phyloP scores from a whole-genome alignment of 2,888 invertebrate species.

The Leucoma salicis region DNA sequence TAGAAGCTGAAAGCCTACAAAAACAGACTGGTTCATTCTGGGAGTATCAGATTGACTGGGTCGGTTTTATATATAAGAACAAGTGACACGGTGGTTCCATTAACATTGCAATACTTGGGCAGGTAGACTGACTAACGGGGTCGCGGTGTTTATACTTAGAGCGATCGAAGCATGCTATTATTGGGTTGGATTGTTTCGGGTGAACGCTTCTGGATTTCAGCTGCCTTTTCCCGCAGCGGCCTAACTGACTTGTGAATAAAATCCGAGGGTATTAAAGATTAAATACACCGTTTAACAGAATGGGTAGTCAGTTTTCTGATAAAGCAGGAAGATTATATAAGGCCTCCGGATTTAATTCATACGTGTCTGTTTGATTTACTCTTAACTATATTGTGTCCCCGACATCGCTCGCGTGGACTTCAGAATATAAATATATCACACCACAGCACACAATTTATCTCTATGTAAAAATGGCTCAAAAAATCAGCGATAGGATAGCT shows the following conservation, averaged over 20 bases:
- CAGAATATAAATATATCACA: no score
- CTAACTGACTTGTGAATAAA: slow-evolving; percentile 24
- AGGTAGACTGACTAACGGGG: slow-evolving; percentile 62
- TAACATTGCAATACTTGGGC: slow-evolving; percentile 65
- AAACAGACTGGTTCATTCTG: slow-evolving; percentile 52
- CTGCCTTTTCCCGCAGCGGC: slow-evolving; percentile 36
- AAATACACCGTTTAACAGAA: slow-evolving; percentile 32
- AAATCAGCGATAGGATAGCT: no score
- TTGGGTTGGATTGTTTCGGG: slow-evolving; percentile 65
- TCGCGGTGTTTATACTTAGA: slow-evolving; percentile 70
- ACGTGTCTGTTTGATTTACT: slow-evolving; percentile 5
- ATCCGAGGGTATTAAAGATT: slow-evolving; percentile 42
- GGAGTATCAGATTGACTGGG: slow-evolving; percentile 58
- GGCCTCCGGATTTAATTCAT: slow-evolving; percentile 25
- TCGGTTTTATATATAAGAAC: slow-evolving; percentile 70
- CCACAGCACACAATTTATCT: no score
- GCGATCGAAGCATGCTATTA: slow-evolving; percentile 75
- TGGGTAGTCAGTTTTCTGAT: slow-evolving; percentile 32
- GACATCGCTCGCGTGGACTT: no score
- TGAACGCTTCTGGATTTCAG: slow-evolving; percentile 56
- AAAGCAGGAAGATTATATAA: slow-evolving; percentile 31
- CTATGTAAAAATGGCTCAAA: no score
- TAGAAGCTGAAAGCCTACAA: slow-evolving; percentile 30
- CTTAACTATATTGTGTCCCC: no score
- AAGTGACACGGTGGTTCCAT: slow-evolving; percentile 66